Percentiles rank a stretch among this genome's conserved stretches.
Evolutionary conservation across 1,140 invertebrate species (phyloP).

Genomic region (Macrobrachium nipponense): DNA sequence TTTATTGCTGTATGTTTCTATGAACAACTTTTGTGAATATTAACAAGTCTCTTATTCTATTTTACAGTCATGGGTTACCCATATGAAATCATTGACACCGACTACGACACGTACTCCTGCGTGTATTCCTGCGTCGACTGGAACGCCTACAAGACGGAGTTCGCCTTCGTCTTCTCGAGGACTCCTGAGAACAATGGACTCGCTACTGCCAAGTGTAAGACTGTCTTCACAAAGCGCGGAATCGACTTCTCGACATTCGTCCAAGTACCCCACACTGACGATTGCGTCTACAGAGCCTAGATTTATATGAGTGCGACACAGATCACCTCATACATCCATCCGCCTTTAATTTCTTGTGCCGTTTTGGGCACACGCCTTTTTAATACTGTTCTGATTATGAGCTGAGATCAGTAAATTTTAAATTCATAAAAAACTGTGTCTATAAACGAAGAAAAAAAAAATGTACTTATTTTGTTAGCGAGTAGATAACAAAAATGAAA

Average conservation of each 20-base stretch:
- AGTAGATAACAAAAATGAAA: too few species aligned
- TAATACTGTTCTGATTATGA: too few species aligned
- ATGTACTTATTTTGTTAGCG: too few species aligned
- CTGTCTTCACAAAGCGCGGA: slow-evolving; percentile 23
- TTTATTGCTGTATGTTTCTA: too few species aligned
- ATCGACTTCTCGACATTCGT: slow-evolving; percentile 24
- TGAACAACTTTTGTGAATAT: neutral
- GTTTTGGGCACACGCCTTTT: too few species aligned
- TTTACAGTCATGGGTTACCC: slow-evolving; percentile 3
- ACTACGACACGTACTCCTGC: slow-evolving; percentile 36
- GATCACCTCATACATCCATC: too few species aligned
- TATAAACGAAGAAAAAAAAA: too few species aligned
- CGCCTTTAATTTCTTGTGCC: too few species aligned
- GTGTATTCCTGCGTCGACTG: slow-evolving; percentile 14
- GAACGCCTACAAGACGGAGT: slow-evolving; percentile 17
- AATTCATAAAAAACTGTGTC: too few species aligned
- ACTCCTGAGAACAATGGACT: slow-evolving; percentile 6
- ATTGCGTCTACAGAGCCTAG: slow-evolving; percentile 26
- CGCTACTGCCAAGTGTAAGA: neutral
- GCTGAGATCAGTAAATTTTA: too few species aligned
- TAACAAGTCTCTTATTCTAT: neutral
- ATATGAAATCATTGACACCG: slow-evolving; percentile 14
- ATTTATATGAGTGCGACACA: too few species aligned
- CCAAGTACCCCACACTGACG: slow-evolving; percentile 1
- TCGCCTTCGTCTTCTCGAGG: slow-evolving; percentile 29